These are phyloP conservation scores for Gorsachius magnificus DNA, from an alignment of 2,797 vertebrate genomes.

Conservation along the genomic window DNA sequence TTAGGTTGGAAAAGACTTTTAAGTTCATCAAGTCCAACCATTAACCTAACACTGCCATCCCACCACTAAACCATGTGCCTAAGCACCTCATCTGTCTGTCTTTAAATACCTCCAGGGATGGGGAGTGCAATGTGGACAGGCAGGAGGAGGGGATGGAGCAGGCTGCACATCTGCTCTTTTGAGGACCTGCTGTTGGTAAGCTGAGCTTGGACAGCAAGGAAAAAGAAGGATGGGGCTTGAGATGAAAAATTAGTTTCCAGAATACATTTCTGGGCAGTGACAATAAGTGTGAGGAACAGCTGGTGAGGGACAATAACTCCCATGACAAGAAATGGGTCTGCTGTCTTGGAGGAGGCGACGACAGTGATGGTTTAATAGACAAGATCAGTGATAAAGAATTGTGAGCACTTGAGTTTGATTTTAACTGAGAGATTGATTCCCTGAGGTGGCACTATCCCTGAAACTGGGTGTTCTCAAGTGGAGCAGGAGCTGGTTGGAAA, in stretches of 20 bases:
- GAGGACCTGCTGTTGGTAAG: background rate
- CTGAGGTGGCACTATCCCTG: background rate
- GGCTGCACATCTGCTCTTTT: background rate
- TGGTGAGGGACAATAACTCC: background rate
- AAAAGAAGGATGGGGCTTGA: background rate
- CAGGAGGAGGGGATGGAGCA: background rate
- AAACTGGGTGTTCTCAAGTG: background rate
- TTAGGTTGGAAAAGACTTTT: too few relatives aligned
- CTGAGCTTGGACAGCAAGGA: background rate
- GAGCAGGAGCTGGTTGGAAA: background rate
- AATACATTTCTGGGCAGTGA: background rate
- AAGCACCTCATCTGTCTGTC: too few relatives aligned
- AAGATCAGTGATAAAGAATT: background rate
- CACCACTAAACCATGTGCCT: too few relatives aligned
- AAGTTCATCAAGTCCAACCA: too few relatives aligned
- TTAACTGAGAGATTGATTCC: background rate
- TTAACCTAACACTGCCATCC: too few relatives aligned
- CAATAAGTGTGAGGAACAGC: background rate
- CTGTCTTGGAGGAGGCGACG: background rate
- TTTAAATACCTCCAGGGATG: too few relatives aligned
- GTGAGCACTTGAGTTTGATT: background rate
- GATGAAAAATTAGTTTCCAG: background rate
- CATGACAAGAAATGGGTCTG: background rate
- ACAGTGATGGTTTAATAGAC: background rate
- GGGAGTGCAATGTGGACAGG: background rate